Evolutionary conservation across 2,888 invertebrate species (phyloP).

Genomic region (Orthonychiurus folsomi): DNA sequence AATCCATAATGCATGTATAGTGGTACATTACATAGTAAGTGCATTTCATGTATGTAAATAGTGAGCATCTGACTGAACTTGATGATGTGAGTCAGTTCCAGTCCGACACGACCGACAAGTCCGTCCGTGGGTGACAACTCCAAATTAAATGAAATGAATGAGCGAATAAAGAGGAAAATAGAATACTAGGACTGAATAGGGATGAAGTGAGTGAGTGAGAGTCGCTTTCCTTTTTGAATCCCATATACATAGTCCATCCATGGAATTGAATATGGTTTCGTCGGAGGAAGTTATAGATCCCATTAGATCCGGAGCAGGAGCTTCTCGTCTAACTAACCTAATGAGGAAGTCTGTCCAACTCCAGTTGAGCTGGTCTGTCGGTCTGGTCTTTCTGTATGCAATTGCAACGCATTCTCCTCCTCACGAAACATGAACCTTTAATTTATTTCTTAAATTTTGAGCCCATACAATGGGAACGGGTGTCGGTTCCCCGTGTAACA

Average conservation of each 20-base stretch:
- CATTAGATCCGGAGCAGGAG: neutral
- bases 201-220: neutral
- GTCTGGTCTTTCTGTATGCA: no score
- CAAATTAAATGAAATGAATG: constrained; percentile 1
- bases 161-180: neutral
- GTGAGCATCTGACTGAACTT: no score
- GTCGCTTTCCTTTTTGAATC: neutral
- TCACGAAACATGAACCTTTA: no score
- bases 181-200: neutral
- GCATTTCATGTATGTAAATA: neutral
- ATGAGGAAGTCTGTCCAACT: neutral
- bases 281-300: neutral
- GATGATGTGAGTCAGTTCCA: neutral
- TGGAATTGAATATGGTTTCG: no score
- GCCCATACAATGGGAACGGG: no score
- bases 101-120: no score
- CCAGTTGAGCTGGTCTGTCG: neutral
- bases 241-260: no score
- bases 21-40: neutral
- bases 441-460: no score
- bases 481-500: no score
- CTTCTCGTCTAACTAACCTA: neutral
- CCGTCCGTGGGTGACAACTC: neutral
- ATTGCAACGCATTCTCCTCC: no score
- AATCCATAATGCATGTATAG: no score